phyloP scores from a whole-genome alignment of 2,888 invertebrate genomes.

The Melitaea athalia region DNA sequence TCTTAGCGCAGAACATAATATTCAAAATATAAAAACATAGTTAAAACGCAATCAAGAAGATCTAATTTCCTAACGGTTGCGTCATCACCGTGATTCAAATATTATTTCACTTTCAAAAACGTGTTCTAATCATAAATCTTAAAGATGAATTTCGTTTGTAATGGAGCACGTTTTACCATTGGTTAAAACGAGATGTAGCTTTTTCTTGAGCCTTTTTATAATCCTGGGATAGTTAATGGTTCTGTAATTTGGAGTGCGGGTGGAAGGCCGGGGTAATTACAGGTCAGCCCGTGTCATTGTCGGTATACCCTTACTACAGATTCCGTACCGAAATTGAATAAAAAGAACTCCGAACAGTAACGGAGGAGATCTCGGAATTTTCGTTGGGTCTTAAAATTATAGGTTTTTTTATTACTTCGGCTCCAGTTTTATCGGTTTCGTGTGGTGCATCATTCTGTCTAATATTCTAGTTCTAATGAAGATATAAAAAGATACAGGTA shows the following conservation, averaged over 20 bases:
- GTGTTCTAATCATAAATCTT: constrained; percentile 25
- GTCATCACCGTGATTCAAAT: constrained; percentile 38
- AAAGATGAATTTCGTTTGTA: constrained; percentile 49
- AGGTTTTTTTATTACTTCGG: constrained; percentile 12
- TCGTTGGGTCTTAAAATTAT: constrained; percentile 28
- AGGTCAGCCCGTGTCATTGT: constrained; percentile 78
- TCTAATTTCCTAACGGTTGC: constrained; percentile 41
- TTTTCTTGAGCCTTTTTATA: constrained; percentile 71
- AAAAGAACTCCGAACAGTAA: constrained; percentile 42
- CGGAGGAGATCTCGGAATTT: constrained; percentile 22
- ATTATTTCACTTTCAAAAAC: constrained; percentile 1
- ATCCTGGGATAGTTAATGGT: constrained; percentile 73
- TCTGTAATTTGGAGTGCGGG: constrained; percentile 68
- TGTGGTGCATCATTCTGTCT: neutral
- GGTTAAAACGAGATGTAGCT: constrained; percentile 60
- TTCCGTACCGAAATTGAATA: constrained; percentile 59
- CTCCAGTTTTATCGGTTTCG: constrained; percentile 7
- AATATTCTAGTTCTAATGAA: too few relatives aligned
- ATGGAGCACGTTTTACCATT: constrained; percentile 51
- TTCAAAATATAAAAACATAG: constrained; percentile 27
- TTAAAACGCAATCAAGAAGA: constrained; percentile 39
- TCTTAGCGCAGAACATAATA: neutral
- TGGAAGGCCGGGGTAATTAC: constrained; percentile 67
- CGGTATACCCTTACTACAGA: constrained; percentile 67
- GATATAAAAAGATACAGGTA: too few relatives aligned